Percentiles rank a stretch among this genome's conserved stretches.
These are phyloP conservation scores for Chloropsis hardwickii DNA, from an alignment of 2,113 vertebrate species.

Conservation along the genomic window DNA sequence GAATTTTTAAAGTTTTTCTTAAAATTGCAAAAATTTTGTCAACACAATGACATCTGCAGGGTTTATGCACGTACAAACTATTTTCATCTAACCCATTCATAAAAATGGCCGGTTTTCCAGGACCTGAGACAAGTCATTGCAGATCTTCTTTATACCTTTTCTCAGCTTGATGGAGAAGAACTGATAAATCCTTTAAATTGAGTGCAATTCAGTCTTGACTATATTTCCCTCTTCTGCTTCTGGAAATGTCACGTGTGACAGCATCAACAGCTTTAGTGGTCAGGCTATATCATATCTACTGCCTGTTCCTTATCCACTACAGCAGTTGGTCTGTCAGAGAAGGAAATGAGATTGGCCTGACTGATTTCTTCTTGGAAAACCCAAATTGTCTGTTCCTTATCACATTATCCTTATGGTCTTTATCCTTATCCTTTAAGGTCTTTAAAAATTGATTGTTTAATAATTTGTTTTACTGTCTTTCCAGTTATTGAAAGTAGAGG, in stretches of 20 bases:
- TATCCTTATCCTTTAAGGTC: neutral
- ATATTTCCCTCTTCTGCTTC: neutral
- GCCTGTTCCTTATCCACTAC: neutral
- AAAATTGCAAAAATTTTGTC: neutral
- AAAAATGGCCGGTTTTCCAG: neutral
- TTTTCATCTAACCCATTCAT: neutral
- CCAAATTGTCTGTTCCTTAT: neutral
- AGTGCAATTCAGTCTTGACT: neutral
- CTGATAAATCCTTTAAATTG: neutral
- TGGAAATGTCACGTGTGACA: neutral
- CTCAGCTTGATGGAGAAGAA: neutral
- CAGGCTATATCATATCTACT: neutral
- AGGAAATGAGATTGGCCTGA: neutral
- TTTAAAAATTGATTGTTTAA: conserved; percentile 5
- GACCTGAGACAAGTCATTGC: neutral
- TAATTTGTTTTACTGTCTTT: conserved; percentile 6
- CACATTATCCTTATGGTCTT: neutral
- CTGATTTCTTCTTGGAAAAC: conserved; percentile 7
- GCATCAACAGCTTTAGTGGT: neutral
- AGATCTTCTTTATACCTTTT: neutral
- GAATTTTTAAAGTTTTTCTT: neutral
- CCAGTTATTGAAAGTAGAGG: neutral
- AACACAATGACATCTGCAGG: neutral
- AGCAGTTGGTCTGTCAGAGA: neutral
- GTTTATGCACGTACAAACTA: neutral